These are phyloP conservation scores for Ptychodera flava DNA, from an alignment of 35 echinoderm and acorn worm genomes.

Conservation along the genomic window DNA sequence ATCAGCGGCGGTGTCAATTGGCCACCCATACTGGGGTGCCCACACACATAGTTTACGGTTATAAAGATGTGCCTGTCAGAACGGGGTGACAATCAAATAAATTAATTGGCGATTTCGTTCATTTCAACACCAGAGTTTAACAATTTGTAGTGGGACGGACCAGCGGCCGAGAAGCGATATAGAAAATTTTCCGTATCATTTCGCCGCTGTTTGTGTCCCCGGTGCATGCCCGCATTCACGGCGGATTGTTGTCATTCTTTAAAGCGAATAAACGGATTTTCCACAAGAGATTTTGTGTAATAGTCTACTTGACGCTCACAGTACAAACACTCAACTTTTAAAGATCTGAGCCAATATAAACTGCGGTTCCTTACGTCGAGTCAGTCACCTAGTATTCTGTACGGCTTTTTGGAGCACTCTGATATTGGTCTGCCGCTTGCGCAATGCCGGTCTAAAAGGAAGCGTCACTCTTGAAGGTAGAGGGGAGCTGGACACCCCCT, in stretches of 20 bases:
- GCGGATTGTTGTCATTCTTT: not conserved
- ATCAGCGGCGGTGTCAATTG: not conserved
- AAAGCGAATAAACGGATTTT: not conserved
- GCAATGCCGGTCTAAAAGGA: no score
- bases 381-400: no score
- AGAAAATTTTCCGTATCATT: not conserved
- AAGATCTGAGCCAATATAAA: not conserved
- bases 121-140: constrained; percentile 1
- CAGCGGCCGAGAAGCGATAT: no score
- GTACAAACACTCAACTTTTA: not conserved
- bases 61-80: not conserved
- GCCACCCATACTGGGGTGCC: not conserved
- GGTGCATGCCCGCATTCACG: no score
- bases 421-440: no score
- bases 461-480: no score
- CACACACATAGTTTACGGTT: not conserved
- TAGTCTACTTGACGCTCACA: not conserved
- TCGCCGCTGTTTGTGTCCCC: no score
- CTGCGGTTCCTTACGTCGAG: not conserved
- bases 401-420: no score
- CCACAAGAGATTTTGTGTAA: not conserved
- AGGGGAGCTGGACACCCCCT: no score
- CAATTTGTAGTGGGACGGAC: not conserved
- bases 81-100: not conserved
- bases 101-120: not conserved